Evolutionary conservation across 2,888 invertebrate genomes (phyloP), one percentile per base, ranked within the genome.

Genomic region (Morpho achilles): DNA sequence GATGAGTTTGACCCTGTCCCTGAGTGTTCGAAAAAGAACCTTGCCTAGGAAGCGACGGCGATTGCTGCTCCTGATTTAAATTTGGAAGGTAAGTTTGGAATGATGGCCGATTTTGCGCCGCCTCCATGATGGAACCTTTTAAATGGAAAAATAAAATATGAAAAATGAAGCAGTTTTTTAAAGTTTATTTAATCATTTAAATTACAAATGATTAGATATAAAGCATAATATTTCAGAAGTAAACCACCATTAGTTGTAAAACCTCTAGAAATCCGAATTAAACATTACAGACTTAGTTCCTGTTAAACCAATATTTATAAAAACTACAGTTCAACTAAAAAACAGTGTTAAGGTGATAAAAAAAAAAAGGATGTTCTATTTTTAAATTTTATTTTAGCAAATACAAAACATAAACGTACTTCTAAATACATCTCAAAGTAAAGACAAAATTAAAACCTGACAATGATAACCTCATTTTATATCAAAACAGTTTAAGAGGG

Each of bases 101-200:
- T 39, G 91, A 83, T 8, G 91, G 90, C 56, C 89, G 73, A 68
- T 94, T 94, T 72, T 94, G 94, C 8, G 94, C 92, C 6, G 93
- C 94, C 72, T 94, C 94, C 84, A 94, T 94, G 71, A 94, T 94
- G 42, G 94, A 94, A 70, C 92, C 94, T 80, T 61, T 32, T 47
- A 39, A 46, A 50, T 39, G 63, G 65, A 66, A 66, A 70, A 58
- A 60, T 53, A 58, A 53, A 44, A 16, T 39, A 32, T 50, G 22
- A 32, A 32, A 41, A 9, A 45, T 7, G 3, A 44, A 52, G n/a
- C 22, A 7, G 8, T 7, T 42, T 8, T 23, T 7, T 3, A 16
- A 45, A 7, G 10, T 39, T 8, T 7, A 50, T 8, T 40, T 8
- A 41, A 7, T 23, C 8, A 16, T 6, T 41, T 50, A 50, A 41